Conservation (phyloP, 2,113 vertebrate genomes). For the Mobula birostris region DNA sequence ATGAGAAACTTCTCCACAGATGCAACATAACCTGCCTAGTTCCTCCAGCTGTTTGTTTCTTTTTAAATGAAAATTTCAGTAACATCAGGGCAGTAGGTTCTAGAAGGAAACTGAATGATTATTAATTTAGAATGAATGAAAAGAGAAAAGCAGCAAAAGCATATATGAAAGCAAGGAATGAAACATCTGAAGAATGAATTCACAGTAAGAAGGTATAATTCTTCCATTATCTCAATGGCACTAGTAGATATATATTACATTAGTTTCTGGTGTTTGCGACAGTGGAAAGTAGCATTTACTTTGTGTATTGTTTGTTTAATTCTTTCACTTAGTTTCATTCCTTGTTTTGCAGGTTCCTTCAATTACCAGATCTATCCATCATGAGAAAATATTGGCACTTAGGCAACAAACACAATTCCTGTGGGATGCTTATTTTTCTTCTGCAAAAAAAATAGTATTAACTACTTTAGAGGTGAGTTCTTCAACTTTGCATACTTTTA, state of each 20-base stretch:
- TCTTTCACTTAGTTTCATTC: neutral
- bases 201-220: neutral
- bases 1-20: no score
- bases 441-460: slow-evolving; percentile 64
- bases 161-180: neutral
- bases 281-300: slow-evolving; percentile 35
- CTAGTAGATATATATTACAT: neutral
- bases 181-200: neutral
- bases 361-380: slow-evolving; percentile 58
- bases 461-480: slow-evolving; percentile 64
- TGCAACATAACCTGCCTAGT: no score
- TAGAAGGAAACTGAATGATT: neutral
- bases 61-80: neutral
- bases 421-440: slow-evolving; percentile 70
- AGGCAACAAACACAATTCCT: slow-evolving; percentile 65
- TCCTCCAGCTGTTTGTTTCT: no score
- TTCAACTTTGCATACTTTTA: neutral
- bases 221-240: neutral
- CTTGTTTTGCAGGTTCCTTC: slow-evolving; percentile 57
- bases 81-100: neutral
- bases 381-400: slow-evolving; percentile 59
- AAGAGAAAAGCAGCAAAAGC: neutral
- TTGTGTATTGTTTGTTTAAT: slow-evolving; percentile 23
- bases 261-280: neutral
- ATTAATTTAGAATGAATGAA: neutral